Base-by-base conservation (phyloP, 2,888 invertebrate genomes). In the Glaucopsyche alexis region DNA sequence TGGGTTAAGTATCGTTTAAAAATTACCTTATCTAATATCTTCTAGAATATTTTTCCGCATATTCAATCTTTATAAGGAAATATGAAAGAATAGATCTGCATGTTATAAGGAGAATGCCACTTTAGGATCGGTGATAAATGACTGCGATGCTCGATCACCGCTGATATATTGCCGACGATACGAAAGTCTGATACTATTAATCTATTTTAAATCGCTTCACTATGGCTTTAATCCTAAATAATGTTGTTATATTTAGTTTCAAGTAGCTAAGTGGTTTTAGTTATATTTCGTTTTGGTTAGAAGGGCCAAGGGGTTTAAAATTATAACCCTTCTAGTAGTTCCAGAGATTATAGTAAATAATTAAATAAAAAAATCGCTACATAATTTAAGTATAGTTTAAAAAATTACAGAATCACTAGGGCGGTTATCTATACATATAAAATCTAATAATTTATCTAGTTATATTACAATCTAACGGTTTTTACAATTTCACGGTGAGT, bases 81-180 rank as follows among this genome's bases (percentile, higher is more conserved):
- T 40, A 66, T 66, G 66, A 55, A 16, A 55, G 16, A 42, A 16
- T 42, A 14, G 40, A 40, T 40, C 38, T 66, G 42, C 42, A 40
- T 66, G 42, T 66, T 66, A 66, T 42, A 66, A 40, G 66, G 16
- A 42, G 42, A 66, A 66, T 66, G n/a, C 42, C 66, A 66, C 66
- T 66, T 50, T 40, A 65, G 11, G 11, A 66, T n/a, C 42, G 40
- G n/a, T 66, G 66, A 66, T 66, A 66, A 66, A 66, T 66, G 42
- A 16, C 66, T 50, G 6, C 65, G 8, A 7, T n/a, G 16, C 66
- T 66, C 66, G 66, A 66, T 42, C n/a, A 40, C 66, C 3, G 66
- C 66, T 66, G 66, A 66, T 42, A 42, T 66, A 66, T 66, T 42
- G 42, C 66, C 42, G 40, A n/a, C n/a, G 66, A 66, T 66, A 8